These are phyloP conservation scores for Alouatta palliata DNA, from an alignment of 2,113 vertebrate genomes.

Conservation along the genomic window DNA sequence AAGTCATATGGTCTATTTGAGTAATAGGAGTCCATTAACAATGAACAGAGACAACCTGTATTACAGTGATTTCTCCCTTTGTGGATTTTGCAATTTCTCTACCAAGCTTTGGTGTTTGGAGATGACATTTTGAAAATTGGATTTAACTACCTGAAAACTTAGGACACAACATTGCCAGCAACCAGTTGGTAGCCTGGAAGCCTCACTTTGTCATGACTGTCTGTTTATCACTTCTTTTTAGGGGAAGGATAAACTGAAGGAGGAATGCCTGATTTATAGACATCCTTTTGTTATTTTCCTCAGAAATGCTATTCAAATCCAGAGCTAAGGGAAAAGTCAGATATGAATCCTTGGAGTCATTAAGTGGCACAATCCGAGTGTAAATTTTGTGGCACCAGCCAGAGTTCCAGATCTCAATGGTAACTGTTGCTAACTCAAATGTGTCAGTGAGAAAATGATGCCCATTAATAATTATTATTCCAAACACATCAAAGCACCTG, in stretches of 20 bases:
- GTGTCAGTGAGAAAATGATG: slow-evolving; percentile 31
- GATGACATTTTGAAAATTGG: slow-evolving; percentile 69
- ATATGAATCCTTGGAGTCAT: slow-evolving; percentile 12
- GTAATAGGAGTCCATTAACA: slow-evolving; percentile 66
- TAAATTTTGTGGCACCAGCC: slow-evolving; percentile 26
- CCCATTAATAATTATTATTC: slow-evolving; percentile 49
- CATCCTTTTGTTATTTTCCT: slow-evolving; percentile 41
- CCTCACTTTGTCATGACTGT: slow-evolving; percentile 26
- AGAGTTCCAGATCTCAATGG: neutral
- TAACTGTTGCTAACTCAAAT: slow-evolving; percentile 35
- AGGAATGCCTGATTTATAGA: slow-evolving; percentile 30
- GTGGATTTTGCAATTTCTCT: slow-evolving; percentile 62
- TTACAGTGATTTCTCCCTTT: slow-evolving; percentile 64
- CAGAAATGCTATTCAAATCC: slow-evolving; percentile 39
- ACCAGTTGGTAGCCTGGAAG: neutral
- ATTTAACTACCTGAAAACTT: slow-evolving; percentile 65
- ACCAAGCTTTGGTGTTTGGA: slow-evolving; percentile 68
- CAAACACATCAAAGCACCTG: slow-evolving; percentile 1
- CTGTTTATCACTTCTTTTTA: slow-evolving; percentile 41
- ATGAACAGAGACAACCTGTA: slow-evolving; percentile 60
- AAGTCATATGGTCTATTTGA: slow-evolving; percentile 61
- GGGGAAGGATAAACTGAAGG: neutral
- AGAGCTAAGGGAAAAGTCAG: slow-evolving; percentile 15
- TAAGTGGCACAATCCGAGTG: slow-evolving; percentile 17
- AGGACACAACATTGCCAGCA: slow-evolving; percentile 46